Evolutionary conservation across 2,113 vertebrate genomes (phyloP).

Genomic region (Bos javanicus): DNA sequence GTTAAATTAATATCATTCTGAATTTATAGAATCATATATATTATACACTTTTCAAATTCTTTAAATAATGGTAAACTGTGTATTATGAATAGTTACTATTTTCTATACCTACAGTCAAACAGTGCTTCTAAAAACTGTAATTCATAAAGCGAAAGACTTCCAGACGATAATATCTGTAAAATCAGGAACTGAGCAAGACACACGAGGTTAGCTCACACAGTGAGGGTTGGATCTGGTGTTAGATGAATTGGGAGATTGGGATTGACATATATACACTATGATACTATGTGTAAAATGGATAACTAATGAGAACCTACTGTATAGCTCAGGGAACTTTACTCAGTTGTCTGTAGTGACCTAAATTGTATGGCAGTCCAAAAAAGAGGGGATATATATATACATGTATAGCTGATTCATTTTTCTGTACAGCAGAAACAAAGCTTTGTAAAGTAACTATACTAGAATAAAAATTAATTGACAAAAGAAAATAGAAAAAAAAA

Average conservation of each 20-base stretch:
- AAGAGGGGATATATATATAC: not conserved
- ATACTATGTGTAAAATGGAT: not conserved
- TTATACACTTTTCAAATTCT: not conserved
- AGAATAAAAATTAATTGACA: not conserved
- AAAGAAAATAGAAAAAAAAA: not conserved
- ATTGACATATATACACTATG: not conserved
- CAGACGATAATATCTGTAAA: rapidly evolving
- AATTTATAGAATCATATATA: not conserved
- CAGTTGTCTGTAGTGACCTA: not conserved
- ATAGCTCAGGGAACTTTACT: not conserved
- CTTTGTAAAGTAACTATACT: not conserved
- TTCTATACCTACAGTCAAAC: not conserved
- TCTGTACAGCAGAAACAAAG: not conserved
- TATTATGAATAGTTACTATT: not conserved
- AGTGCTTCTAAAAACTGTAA: not conserved
- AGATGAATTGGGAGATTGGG: not conserved
- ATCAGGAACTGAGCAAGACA: rapidly evolving
- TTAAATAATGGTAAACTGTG: not conserved
- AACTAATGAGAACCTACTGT: not conserved
- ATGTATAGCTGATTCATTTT: not conserved
- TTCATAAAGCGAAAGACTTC: not conserved
- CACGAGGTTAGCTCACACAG: rapidly evolving
- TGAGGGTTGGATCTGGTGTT: not conserved
- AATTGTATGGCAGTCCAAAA: not conserved
- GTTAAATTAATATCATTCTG: not conserved